Base-by-base conservation (phyloP, 2,797 vertebrate genomes). In the Cheirogaleus major region DNA sequence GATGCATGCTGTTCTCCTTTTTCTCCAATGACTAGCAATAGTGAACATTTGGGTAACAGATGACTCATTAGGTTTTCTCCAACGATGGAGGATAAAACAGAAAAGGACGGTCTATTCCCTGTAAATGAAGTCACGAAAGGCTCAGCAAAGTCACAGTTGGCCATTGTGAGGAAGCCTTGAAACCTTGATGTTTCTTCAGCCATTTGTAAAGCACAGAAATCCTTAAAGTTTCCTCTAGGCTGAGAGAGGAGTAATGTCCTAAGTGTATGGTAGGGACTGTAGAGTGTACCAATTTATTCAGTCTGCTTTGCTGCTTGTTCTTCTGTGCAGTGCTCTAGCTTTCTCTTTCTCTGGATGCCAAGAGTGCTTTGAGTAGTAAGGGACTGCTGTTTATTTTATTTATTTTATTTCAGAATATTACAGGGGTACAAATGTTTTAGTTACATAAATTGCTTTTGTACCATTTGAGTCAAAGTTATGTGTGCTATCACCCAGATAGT, bases 251-350 rank as follows among this genome's bases (percentile, higher is more conserved):
- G n/a, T n/a, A 11, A 11, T 8, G 7, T 43, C 48, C 7, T 1
- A 2, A 1, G 45, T 22, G 22, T 38, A 78, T 25, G 72, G 5
- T 55, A 41, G 27, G 73, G 79, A 70, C 5, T 20, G 1, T 48
- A 67, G 79, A 59, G 2, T 23, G 1, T 48, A 11, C 7, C 1
- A 1, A 8, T 18, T 9, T 22, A 1, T 2, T 41, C 23, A 41
- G 0, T 48, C n/a, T 2, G 0, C 22, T 32, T 50, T 48, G n/a
- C 23, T 20, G 27, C 20, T 61, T 4, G 5, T 45, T 32, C 61
- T 83, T 55, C 11, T 0, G 0, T 20, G 27, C 4, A 22, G 35
- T 13, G 41, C 52, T 41, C 30, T 5, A 30, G 30, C 0, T 1
- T 23, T 9, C 0, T 5, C 6, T 63, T 8, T 4, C 30, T 59